These are phyloP conservation scores for Drosophila nr. fundita DNA, from an alignment of 2,888 invertebrate species.

Conservation along the genomic window DNA sequence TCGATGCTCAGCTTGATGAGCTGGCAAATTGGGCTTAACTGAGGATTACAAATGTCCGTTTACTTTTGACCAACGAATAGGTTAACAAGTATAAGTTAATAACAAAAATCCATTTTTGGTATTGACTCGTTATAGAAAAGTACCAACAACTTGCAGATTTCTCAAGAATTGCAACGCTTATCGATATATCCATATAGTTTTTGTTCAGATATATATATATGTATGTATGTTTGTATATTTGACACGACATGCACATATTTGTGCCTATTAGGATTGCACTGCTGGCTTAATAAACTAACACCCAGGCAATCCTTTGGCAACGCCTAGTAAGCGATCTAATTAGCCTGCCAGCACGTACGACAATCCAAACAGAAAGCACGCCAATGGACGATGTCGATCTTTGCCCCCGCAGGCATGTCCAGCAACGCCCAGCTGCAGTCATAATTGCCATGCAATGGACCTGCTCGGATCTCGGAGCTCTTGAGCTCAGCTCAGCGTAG, in stretches of 20 bases:
- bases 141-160: neutral
- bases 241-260: slow-evolving; percentile 60
- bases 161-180: slow-evolving; percentile 1
- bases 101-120: neutral
- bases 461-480: slow-evolving; percentile 19
- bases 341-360: slow-evolving; percentile 76
- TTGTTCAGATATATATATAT: too few species aligned
- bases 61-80: neutral
- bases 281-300: slow-evolving; percentile 74
- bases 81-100: neutral
- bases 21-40: slow-evolving; percentile 14
- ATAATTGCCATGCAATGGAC: slow-evolving; percentile 63
- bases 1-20: slow-evolving; percentile 16
- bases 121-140: neutral
- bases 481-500: slow-evolving; percentile 3
- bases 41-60: slow-evolving; percentile 2
- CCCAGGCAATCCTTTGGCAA: slow-evolving; percentile 60
- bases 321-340: slow-evolving; percentile 57
- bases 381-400: slow-evolving; percentile 65
- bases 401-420: slow-evolving; percentile 77
- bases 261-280: slow-evolving; percentile 59
- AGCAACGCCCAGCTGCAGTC: slow-evolving; percentile 75
- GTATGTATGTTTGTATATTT: slow-evolving; percentile 8
- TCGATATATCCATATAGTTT: neutral
- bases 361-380: slow-evolving; percentile 71